Conservation (phyloP, 2,888 invertebrate genomes). For the Toxonevra muliebris region DNA sequence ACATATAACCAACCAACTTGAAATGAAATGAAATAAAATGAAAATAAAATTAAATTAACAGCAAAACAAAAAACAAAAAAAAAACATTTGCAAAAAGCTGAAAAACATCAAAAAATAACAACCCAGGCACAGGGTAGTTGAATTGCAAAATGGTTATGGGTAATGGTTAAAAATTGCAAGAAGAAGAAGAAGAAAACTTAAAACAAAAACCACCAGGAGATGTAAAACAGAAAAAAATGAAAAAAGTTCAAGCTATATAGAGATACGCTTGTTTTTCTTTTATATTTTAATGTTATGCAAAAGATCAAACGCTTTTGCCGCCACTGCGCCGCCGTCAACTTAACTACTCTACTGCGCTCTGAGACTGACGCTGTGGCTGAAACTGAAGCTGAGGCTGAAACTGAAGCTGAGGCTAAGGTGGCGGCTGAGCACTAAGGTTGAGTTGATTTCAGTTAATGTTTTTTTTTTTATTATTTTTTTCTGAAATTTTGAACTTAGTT, state of each 20-base stretch:
- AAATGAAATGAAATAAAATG: conserved; percentile 48
- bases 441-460: no score
- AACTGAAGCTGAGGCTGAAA: not conserved
- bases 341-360: not conserved
- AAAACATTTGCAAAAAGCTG: not conserved
- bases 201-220: not conserved
- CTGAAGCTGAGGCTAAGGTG: not conserved
- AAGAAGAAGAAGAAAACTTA: not conserved
- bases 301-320: conserved; percentile 31
- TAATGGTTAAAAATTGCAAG: not conserved
- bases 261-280: not conserved
- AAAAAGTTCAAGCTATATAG: not conserved
- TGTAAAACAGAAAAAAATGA: not conserved
- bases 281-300: not conserved
- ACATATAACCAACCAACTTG: conserved; percentile 53
- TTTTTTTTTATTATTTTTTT: no score
- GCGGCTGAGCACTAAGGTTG: no score
- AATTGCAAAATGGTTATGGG: no score
- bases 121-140: not conserved
- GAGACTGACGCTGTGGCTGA: not conserved
- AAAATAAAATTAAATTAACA: conserved; percentile 32
- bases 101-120: conserved; percentile 2
- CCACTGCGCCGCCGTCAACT: conserved; percentile 2
- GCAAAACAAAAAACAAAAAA: conserved; percentile 28
- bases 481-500: conserved; percentile 5